Conservation (phyloP, 1,140 invertebrate species). For the honey bee (Apis mellifera) region Amel_HAv3.1 CM009932.2:7883001-7883500, state of each 20-base stretch:
- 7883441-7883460: constrained; percentile 76
- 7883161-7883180: constrained; percentile 27
- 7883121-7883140: background rate
- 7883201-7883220: background rate
- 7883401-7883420: constrained; percentile 70
- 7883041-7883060: background rate
- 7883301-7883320: constrained; percentile 58
- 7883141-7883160: constrained; percentile 8
- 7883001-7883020: too few species aligned
- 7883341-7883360: constrained; percentile 65
- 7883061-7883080: background rate
- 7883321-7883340: constrained; percentile 62
- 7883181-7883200: constrained; percentile 48
- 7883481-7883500: constrained; percentile 57
- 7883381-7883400: constrained; percentile 72
- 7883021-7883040: too few species aligned
- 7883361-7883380: constrained; percentile 63
- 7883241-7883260: constrained; percentile 51
- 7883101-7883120: background rate
- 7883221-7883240: constrained; percentile 45
- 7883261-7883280: constrained; percentile 55
- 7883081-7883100: constrained; percentile 12
- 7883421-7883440: constrained; percentile 77
- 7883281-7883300: constrained; percentile 63
- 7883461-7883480: constrained; percentile 65